Conservation (phyloP, 2,113 vertebrate species). For the Pyxicephalus adspersus region DNA sequence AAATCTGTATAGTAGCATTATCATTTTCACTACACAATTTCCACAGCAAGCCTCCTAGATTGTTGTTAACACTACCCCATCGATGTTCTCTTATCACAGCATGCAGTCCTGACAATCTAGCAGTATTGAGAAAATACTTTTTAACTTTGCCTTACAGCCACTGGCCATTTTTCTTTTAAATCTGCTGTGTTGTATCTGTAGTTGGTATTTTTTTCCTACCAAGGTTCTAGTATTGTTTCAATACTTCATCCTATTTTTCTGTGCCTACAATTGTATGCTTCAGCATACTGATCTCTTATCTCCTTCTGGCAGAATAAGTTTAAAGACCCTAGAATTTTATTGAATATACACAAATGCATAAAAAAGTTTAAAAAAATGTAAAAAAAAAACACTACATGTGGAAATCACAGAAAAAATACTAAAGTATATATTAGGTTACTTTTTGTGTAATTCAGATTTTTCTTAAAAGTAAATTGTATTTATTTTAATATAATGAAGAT, state of each 20-base stretch:
- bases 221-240: background rate
- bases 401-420: conserved; percentile 29
- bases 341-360: background rate
- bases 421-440: conserved; percentile 66
- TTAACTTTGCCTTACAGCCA: background rate
- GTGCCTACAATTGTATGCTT: conserved; percentile 34
- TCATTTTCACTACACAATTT: background rate
- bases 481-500: conserved; percentile 90
- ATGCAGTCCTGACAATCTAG: background rate
- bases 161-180: background rate
- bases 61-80: background rate
- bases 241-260: background rate
- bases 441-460: conserved; percentile 83
- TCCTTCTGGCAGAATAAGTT: background rate
- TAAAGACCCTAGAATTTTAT: background rate
- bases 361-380: background rate
- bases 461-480: conserved; percentile 83
- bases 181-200: too few relatives aligned
- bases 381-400: conserved; percentile 49
- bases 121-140: background rate
- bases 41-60: background rate
- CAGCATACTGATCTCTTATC: too few relatives aligned
- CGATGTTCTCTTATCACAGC: background rate
- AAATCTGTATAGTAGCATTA: background rate
- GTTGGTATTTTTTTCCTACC: background rate